These are phyloP conservation scores for Clytia hemisphaerica DNA, from an alignment of 30 jellyfish, hydroid and myxozoan species.

Conservation along the genomic window DNA sequence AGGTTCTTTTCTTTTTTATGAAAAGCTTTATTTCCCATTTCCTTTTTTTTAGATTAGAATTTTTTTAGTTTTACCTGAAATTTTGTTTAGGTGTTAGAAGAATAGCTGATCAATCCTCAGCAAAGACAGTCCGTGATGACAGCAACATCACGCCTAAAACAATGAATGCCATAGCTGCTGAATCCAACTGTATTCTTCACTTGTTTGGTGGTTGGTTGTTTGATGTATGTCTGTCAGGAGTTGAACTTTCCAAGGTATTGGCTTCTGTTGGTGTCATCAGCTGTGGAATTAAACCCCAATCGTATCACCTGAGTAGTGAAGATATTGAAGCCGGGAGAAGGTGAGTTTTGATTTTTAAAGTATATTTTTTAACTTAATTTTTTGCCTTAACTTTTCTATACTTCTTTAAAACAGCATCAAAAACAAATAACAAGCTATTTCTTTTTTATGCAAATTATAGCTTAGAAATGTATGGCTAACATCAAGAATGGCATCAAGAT, in stretches of 20 bases:
- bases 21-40: neutral
- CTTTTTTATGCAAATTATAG: no score
- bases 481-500: neutral
- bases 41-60: neutral
- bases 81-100: neutral
- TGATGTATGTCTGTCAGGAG: conserved; percentile 76
- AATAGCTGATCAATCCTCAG: neutral
- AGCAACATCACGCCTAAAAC: conserved; percentile 12
- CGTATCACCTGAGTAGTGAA: conserved; percentile 14
- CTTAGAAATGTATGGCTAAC: no score
- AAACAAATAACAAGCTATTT: no score
- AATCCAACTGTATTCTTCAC: conserved; percentile 73
- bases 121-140: conserved; percentile 33
- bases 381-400: no score
- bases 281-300: conserved; percentile 8
- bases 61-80: neutral
- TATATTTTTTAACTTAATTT: no score
- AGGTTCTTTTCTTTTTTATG: neutral
- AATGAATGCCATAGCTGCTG: conserved; percentile 31
- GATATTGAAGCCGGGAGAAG: conserved; percentile 15
- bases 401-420: no score
- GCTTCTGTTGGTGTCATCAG: conserved; percentile 40
- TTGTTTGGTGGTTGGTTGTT: conserved; percentile 89
- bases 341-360: conserved; percentile 8
- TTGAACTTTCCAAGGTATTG: conserved; percentile 46